Evolutionary conservation across 2,888 invertebrate genomes (phyloP), one percentile per base, ranked within the genome.

Genomic region (Empis stercorea): DNA sequence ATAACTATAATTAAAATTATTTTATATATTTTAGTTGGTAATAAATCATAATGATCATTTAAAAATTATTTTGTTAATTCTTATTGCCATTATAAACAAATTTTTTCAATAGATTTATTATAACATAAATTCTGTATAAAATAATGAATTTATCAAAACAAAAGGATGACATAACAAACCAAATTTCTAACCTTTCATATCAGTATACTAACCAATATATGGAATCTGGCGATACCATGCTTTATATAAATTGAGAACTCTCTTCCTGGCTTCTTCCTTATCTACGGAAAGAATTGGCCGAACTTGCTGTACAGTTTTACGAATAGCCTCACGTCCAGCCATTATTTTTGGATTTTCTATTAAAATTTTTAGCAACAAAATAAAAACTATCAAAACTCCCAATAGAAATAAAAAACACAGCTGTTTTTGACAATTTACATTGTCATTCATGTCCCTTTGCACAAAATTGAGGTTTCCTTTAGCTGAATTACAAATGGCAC

Each of bases 181-280:
- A 30, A 23, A 13, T 34, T n/a, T 30, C 15, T 43, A 44, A 16
- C 20, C 40, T 48, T 11, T 27, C 10, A 6, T 10, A 14, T n/a
- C 27, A 20, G 7, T 5, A 32, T 52, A 74, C 80, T 73, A 73
- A 92, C 94, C 80, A 61, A 93, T 76, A 65, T 82, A 83, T 9
- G 94, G 94, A 51, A 93, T 75, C 70, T 93, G 89, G 54, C 94
- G 81, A 70, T 86, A 89, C 93, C 95, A 96, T 48, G 92, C 84
- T 72, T 86, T 91, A 69, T 95, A 96, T 47, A 96, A 74, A 66
- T 80, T 87, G 10, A 94, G 63, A 2, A 88, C 94, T 65, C 93
- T 78, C 61, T 76, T 76, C 57, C 79, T 80, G 2, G 94, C 92
- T 66, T 95, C 93, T 4, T 70, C 73, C 39, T 71, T 72, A 64